phyloP scores from a whole-genome alignment of 2,888 invertebrate genomes.

The Eupeodes luniger region DNA sequence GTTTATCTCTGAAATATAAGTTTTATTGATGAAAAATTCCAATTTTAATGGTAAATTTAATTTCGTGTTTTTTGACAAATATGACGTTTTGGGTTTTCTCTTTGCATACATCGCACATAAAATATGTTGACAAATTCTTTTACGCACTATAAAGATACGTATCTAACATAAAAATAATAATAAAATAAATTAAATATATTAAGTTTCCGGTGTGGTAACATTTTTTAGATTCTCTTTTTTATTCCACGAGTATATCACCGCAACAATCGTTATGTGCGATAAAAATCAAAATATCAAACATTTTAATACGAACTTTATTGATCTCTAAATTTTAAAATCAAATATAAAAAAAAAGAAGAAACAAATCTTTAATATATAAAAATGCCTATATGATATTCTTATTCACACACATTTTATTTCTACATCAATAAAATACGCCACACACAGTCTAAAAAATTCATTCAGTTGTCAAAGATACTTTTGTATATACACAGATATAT shows the following conservation, averaged over 20 bases:
- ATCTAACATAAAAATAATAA: background rate
- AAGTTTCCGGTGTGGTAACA: background rate
- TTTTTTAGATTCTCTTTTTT: background rate
- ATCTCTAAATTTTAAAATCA: conserved; percentile 56
- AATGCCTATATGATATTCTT: background rate
- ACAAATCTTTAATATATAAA: background rate
- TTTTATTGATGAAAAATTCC: no score
- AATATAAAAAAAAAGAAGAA: conserved; percentile 26
- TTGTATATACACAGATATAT: background rate
- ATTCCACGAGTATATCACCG: background rate
- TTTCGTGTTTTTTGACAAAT: no score
- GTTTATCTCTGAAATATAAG: no score
- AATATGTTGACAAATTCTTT: no score
- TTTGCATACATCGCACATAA: no score
- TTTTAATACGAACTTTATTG: conserved; percentile 14
- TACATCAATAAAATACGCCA: conserved; percentile 19
- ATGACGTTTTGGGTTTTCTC: no score
- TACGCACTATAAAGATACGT: background rate
- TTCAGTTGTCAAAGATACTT: conserved; percentile 55
- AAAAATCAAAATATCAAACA: conserved; percentile 28
- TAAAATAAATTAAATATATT: background rate
- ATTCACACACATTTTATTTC: conserved; percentile 24
- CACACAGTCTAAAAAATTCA: conserved; percentile 62
- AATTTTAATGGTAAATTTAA: no score
- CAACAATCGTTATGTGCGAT: background rate